Evolutionary conservation across 2,113 vertebrate genomes (phyloP).

Genomic region (Oreochromis spilurus): DNA sequence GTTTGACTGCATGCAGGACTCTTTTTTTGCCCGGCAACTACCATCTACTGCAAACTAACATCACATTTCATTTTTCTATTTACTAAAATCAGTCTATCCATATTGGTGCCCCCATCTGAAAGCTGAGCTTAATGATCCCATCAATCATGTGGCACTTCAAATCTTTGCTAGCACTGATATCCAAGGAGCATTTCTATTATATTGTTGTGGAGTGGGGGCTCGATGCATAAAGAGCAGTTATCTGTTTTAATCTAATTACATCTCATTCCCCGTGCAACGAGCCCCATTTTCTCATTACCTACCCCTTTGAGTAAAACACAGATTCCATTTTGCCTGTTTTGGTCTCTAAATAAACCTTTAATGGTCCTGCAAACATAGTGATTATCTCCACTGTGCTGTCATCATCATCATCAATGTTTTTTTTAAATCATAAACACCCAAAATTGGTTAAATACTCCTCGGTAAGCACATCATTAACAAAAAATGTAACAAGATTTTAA

Average conservation of each 20-base stretch:
- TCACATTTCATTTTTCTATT: neutral
- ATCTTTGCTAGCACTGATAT: conserved; percentile 27
- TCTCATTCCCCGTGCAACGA: conserved; percentile 31
- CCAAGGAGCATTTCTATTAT: conserved; percentile 12
- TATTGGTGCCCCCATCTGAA: conserved; percentile 7
- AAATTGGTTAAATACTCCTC: conserved; percentile 15
- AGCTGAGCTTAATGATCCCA: conserved; percentile 31
- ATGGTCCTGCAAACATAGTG: conserved; percentile 15
- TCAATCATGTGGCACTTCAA: conserved; percentile 40
- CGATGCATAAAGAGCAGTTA: conserved; percentile 36
- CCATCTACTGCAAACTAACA: neutral
- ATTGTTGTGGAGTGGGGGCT: conserved; percentile 1
- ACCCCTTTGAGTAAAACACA: conserved; percentile 30
- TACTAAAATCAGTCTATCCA: neutral
- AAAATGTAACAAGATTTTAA: fast-evolving
- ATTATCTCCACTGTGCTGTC: conserved; percentile 23
- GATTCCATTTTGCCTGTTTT: conserved; percentile 16
- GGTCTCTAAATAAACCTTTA: conserved; percentile 36
- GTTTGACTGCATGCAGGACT: neutral
- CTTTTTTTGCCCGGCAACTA: neutral
- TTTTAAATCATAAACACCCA: neutral
- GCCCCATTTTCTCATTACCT: conserved; percentile 44
- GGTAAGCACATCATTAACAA: neutral
- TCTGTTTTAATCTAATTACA: conserved; percentile 57
- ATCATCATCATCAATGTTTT: neutral